Conservation (phyloP, 2,797 vertebrate species). For the Denticeps clupeoides region DNA sequence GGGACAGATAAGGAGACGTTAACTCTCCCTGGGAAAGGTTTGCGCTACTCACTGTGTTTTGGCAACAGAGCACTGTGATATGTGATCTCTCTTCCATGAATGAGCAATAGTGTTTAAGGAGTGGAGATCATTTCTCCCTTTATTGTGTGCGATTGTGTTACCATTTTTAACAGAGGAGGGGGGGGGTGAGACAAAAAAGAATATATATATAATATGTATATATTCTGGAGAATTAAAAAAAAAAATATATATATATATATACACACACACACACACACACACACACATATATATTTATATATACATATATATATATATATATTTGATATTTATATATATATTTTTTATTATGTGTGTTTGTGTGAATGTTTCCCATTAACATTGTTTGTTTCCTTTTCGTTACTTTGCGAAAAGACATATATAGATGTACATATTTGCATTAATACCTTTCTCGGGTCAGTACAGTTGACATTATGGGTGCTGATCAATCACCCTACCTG, state of each 20-base stretch:
- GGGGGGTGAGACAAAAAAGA: too few species aligned
- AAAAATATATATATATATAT: too few species aligned
- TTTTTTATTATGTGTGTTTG: background rate
- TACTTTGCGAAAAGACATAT: too few species aligned
- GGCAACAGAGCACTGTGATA: slow-evolving; percentile 57
- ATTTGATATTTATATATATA: too few species aligned
- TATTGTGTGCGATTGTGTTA: slow-evolving; percentile 49
- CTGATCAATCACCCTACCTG: slow-evolving; percentile 27
- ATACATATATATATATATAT: too few species aligned
- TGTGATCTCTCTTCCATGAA: slow-evolving; percentile 49
- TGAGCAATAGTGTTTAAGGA: slow-evolving; percentile 46
- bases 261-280: too few species aligned
- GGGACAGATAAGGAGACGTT: slow-evolving; percentile 43
- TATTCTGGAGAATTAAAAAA: too few species aligned
- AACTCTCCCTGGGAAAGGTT: slow-evolving; percentile 40
- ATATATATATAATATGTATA: too few species aligned
- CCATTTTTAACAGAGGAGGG: slow-evolving; percentile 46
- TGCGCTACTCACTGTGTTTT: slow-evolving; percentile 54
- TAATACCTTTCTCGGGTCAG: background rate
- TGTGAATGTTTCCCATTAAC: background rate
- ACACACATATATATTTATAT: too few species aligned
- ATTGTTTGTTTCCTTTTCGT: background rate
- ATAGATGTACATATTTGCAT: too few species aligned
- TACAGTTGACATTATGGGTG: slow-evolving; percentile 11
- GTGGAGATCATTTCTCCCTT: slow-evolving; percentile 36